Evolutionary conservation across 2,113 vertebrate species (phyloP).

Genomic region (Grammomys dolichurus): DNA sequence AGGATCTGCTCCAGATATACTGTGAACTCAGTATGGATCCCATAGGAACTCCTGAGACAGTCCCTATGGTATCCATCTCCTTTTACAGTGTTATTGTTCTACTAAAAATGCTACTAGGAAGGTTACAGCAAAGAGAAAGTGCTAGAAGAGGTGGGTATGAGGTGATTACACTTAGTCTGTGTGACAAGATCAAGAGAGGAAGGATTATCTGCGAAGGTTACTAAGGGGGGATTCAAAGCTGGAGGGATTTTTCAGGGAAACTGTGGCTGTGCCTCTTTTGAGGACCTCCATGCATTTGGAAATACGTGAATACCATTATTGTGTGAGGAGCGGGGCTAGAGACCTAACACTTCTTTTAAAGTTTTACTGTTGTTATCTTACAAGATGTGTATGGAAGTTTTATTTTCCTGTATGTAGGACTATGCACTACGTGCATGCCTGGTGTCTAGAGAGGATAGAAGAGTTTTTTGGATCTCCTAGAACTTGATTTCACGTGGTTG

Average conservation of each 20-base stretch:
- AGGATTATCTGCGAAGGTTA: neutral
- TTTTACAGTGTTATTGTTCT: neutral
- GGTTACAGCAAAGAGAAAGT: neutral
- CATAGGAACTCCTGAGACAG: neutral
- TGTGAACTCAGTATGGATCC: neutral
- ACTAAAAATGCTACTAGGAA: neutral
- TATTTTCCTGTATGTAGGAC: neutral
- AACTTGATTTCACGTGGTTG: neutral
- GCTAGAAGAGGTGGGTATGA: too few species aligned
- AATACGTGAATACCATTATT: too few species aligned
- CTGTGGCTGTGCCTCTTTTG: neutral
- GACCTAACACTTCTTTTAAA: neutral
- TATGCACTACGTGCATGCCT: neutral
- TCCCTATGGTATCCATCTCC: too few species aligned
- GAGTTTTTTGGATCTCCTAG: neutral
- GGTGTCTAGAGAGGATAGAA: neutral
- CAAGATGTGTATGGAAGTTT: neutral
- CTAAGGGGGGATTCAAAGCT: neutral
- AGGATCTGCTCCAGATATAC: neutral
- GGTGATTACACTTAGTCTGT: neutral
- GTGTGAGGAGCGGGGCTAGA: neutral
- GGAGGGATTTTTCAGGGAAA: neutral
- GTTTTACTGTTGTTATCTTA: neutral
- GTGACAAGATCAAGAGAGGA: too few species aligned
- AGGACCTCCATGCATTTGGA: neutral